A percentile compares a stretch with the other conserved stretches of the same genome.
phyloP scores from a whole-genome alignment of 64 coral and sea anemone species.

The Acropora yongei region DNA sequence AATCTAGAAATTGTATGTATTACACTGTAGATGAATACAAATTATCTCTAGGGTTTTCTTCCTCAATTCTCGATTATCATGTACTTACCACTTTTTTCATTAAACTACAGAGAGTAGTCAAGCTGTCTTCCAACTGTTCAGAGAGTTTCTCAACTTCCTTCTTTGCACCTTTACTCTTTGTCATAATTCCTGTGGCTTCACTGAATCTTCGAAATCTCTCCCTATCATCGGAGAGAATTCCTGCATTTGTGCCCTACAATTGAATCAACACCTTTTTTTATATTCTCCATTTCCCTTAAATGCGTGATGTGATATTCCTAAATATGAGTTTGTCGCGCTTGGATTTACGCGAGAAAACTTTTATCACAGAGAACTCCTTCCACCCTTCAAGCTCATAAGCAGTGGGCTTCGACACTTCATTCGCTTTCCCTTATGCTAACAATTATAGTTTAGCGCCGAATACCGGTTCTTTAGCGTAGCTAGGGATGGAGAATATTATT shows the following conservation, averaged over 20 bases:
- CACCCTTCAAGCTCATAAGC: no score
- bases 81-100: conserved; percentile 31
- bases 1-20: no score
- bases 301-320: background rate
- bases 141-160: background rate
- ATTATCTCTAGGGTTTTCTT: no score
- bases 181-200: background rate
- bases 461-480: no score
- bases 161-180: background rate
- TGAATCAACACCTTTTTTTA: background rate
- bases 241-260: background rate
- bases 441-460: no score
- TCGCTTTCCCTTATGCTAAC: no score
- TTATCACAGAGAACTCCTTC: no score
- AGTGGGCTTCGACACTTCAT: no score
- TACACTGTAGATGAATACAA: no score
- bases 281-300: background rate
- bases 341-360: no score
- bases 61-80: background rate
- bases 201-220: conserved; percentile 2
- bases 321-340: no score
- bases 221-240: conserved; percentile 8
- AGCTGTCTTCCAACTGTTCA: background rate
- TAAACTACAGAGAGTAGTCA: background rate
- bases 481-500: no score